Evolutionary conservation across 2,797 vertebrate genomes (phyloP).

Genomic region (Erethizon dorsatum): DNA sequence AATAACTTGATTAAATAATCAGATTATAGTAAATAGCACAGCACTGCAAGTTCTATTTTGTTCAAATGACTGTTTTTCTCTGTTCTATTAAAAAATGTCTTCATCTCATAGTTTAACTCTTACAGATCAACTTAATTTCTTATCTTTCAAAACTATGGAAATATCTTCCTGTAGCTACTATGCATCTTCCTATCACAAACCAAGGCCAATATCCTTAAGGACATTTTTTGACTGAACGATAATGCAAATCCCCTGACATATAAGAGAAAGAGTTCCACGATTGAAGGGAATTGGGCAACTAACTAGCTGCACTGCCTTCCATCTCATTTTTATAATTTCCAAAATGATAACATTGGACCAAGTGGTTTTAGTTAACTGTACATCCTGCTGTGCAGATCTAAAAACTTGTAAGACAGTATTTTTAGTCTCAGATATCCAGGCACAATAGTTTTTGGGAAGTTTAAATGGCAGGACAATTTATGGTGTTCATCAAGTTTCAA

Average conservation of each 20-base stretch:
- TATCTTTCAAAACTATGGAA: not conserved
- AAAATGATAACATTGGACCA: not conserved
- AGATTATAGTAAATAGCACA: not conserved
- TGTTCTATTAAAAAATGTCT: not conserved
- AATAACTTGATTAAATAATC: not conserved
- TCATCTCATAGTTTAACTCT: not conserved
- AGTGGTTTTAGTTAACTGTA: not conserved
- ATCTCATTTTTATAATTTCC: not conserved
- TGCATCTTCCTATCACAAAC: not conserved
- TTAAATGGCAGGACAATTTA: not conserved
- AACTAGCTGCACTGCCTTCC: not conserved
- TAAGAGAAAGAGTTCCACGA: not conserved
- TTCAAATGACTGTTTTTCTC: not conserved
- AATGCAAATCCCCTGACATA: not conserved
- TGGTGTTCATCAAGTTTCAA: not conserved
- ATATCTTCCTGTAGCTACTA: not conserved
- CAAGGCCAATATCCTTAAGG: not conserved
- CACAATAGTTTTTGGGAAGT: not conserved
- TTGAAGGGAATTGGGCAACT: not conserved
- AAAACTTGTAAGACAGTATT: not conserved
- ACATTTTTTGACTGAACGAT: not conserved
- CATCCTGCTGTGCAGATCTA: not conserved
- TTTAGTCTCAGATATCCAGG: not conserved
- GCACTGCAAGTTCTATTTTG: not conserved
- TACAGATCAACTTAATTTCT: not conserved